A percentile compares a stretch with the other conserved stretches of the same genome.
Evolutionary conservation across 2,113 vertebrate genomes (phyloP).

Genomic region (Phaethornis superciliosus): DNA sequence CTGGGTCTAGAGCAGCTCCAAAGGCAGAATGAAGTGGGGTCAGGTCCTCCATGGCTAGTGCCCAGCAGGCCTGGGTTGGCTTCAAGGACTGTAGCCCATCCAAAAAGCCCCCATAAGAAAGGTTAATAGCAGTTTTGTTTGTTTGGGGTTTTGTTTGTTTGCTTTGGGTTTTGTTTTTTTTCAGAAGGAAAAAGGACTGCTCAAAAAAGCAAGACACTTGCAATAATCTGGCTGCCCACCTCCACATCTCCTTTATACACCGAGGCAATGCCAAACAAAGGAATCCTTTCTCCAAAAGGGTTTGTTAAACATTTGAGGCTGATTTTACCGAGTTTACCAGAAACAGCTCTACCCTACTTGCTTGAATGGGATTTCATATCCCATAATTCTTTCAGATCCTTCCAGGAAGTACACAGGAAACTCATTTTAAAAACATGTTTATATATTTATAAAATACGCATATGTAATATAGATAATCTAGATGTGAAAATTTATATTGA

Average conservation of each 20-base stretch:
- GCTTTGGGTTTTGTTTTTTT: background rate
- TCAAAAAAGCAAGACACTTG: slow-evolving; percentile 38
- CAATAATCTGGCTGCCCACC: background rate
- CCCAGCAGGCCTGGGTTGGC: background rate
- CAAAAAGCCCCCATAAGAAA: background rate
- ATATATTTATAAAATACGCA: background rate
- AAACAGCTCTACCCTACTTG: slow-evolving; percentile 17
- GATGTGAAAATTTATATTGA: too few species aligned
- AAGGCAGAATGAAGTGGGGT: background rate
- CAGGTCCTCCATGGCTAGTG: background rate
- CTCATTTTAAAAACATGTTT: background rate
- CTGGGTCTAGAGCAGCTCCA: background rate
- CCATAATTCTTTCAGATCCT: background rate
- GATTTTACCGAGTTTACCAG: background rate
- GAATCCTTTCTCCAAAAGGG: background rate
- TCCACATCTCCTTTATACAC: slow-evolving; percentile 22
- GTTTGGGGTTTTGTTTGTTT: background rate
- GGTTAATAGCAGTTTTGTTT: background rate
- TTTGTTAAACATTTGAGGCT: slow-evolving; percentile 24
- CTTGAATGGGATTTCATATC: slow-evolving; percentile 24
- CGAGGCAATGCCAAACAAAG: background rate
- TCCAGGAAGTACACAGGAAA: background rate
- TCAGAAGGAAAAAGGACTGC: background rate
- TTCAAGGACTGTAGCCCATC: accelerated
- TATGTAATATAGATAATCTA: background rate